These are phyloP conservation scores for Solenopsis invicta DNA, from an alignment of 1,140 invertebrate species.

Conservation along the genomic window DNA sequence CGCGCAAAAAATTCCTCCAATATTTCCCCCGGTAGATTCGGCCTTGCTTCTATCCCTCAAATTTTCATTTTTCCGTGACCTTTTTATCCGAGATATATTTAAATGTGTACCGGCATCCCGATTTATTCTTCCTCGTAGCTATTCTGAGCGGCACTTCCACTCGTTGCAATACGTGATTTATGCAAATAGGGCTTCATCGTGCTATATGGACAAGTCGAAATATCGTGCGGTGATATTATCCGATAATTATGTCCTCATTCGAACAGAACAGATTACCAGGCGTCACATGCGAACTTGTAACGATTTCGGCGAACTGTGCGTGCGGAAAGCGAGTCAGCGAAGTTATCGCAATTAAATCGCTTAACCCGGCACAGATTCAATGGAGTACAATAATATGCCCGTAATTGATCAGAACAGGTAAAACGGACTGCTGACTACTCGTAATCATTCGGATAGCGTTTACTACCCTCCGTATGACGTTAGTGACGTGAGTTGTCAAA, in stretches of 20 bases:
- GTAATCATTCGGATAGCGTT: neutral
- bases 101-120: constrained; percentile 5
- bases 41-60: neutral
- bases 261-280: constrained; percentile 21
- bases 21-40: constrained; percentile 11
- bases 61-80: constrained; percentile 30
- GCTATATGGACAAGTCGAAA: constrained; percentile 28
- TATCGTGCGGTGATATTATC: constrained; percentile 46
- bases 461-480: neutral
- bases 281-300: constrained; percentile 5
- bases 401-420: neutral
- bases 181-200: constrained; percentile 9
- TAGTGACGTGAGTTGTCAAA: constrained; percentile 1
- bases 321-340: constrained; percentile 8
- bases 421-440: neutral
- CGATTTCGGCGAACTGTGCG: constrained; percentile 14
- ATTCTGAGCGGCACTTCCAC: neutral
- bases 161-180: constrained; percentile 22
- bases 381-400: neutral
- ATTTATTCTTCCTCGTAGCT: neutral
- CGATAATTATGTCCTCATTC: constrained; percentile 47
- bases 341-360: constrained; percentile 49
- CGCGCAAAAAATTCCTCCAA: neutral
- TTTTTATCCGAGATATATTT: constrained; percentile 35
- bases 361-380: neutral